These are phyloP conservation scores for Mesodorylaimus sp. DNA, from an alignment of 2,888 invertebrate species.

Conservation along the genomic window DNA sequence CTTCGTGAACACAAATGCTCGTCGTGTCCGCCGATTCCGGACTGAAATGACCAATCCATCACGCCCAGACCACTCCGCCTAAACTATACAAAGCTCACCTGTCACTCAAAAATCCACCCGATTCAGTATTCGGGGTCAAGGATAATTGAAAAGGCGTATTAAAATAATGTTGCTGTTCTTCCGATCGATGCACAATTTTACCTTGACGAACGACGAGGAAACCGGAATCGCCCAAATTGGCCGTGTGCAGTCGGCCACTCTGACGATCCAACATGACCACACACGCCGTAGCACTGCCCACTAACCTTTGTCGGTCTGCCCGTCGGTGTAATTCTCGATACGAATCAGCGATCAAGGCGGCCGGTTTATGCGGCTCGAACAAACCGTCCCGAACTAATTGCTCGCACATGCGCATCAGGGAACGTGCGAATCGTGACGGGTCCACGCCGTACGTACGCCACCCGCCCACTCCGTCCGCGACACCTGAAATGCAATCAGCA, in stretches of 20 bases:
- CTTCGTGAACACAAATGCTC: slow-evolving; percentile 68
- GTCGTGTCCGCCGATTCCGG: slow-evolving; percentile 76
- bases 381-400: slow-evolving; percentile 69
- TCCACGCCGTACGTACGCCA: slow-evolving; percentile 95
- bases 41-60: slow-evolving; percentile 12
- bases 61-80: too few relatives aligned
- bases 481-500: slow-evolving; percentile 49
- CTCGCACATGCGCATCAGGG: slow-evolving; percentile 83
- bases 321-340: slow-evolving; percentile 60
- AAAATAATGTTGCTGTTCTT: slow-evolving; percentile 95
- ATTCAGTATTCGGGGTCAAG: slow-evolving; percentile 71
- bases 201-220: slow-evolving; percentile 76
- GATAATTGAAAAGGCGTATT: slow-evolving; percentile 95
- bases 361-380: slow-evolving; percentile 63
- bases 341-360: slow-evolving; percentile 67
- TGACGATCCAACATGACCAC: slow-evolving; percentile 77
- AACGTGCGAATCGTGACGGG: slow-evolving; percentile 82
- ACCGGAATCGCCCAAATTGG: slow-evolving; percentile 96
- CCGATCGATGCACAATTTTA: slow-evolving; percentile 69
- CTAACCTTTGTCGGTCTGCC: neutral
- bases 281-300: slow-evolving; percentile 89
- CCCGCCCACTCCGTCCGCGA: slow-evolving; percentile 95
- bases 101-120: slow-evolving; percentile 65
- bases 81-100: slow-evolving; percentile 38
- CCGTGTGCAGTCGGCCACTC: slow-evolving; percentile 73